Base-by-base conservation (phyloP, 2,888 invertebrate species). In the Heliconius ethilla region DNA sequence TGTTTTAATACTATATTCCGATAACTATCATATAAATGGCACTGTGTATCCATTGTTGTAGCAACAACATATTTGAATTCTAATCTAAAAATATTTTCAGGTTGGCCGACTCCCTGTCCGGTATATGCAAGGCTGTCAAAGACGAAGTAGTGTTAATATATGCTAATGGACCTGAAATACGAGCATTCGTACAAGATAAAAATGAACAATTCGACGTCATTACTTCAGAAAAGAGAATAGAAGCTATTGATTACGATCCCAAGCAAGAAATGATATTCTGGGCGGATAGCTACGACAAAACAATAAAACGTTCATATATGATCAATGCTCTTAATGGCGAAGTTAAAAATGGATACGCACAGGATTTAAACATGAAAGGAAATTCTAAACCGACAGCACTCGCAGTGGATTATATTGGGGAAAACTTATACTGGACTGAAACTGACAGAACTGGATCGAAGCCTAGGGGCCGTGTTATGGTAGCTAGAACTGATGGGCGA, bases 381-480 rank as follows among this genome's bases (percentile, higher is more conserved):
- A 96, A 96, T 83, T 96, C 97, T 0, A 98, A 97, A 88, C 98
- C 99, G 0, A 97, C 98, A 0, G 97, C 98, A 1, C 91, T 99
- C 1, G 97, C 99, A 0, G 96, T 99, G 0, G 99, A 99, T 90
- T 99, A 99, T 97, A 95, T 99, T 27, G 98, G 97, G 10, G 97
- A 97, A 80, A 99, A 99, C 90, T 92, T 99, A 0, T 99, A 99
- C 90, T 99, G 99, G 98, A 97, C 98, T 0, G 99, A 99, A 89
- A 96, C 96, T 0, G 97, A 97, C 82, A 91, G 96, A 75, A 96
- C 97, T 0, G 97, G 97, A 0, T 95, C 96, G 0, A 97, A 97
- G 85, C 96, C 97, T 0, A 94, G 96, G 79, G 97, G 97, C 0
- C 95, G 97, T 77, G 96, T 99, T 2, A 97, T 99, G 96, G 98